Percentiles rank a stretch among this genome's conserved stretches.
Conservation (phyloP, 2,888 invertebrate species). For the Monoplex corrugatus region DNA sequence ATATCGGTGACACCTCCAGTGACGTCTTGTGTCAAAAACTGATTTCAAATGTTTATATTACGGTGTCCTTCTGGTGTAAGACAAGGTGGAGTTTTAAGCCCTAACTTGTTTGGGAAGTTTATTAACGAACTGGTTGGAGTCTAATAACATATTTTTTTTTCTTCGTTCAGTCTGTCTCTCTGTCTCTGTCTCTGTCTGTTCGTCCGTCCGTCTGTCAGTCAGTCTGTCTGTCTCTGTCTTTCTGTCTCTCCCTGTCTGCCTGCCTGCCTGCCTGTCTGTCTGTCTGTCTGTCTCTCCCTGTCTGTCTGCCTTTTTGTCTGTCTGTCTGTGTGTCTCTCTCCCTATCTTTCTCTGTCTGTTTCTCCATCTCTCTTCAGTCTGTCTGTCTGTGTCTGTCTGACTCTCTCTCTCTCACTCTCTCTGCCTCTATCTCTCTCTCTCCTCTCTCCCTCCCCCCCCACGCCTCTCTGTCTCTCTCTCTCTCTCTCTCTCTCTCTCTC, state of each 20-base stretch:
- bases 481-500: slow-evolving; percentile 30
- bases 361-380: background rate
- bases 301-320: too few species aligned
- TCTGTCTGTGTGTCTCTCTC: slow-evolving; percentile 1
- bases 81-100: too few species aligned
- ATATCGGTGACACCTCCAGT: too few species aligned
- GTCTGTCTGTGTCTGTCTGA: slow-evolving; percentile 12
- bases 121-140: too few species aligned
- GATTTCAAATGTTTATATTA: too few species aligned
- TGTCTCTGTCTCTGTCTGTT: background rate
- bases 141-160: background rate
- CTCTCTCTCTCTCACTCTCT: slow-evolving; percentile 5
- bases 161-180: background rate
- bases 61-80: too few species aligned
- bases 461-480: background rate
- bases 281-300: too few species aligned
- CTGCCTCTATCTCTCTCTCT: slow-evolving; percentile 8
- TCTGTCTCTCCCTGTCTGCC: background rate
- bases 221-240: background rate
- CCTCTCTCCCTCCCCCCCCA: background rate
- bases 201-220: too few species aligned
- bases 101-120: too few species aligned
- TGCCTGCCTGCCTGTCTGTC: background rate
- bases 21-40: too few species aligned
- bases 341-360: background rate